Percentiles rank a stretch among this genome's conserved stretches.
Evolutionary conservation across 2,113 vertebrate species (phyloP).

Genomic region (Bujurquina vittata): DNA sequence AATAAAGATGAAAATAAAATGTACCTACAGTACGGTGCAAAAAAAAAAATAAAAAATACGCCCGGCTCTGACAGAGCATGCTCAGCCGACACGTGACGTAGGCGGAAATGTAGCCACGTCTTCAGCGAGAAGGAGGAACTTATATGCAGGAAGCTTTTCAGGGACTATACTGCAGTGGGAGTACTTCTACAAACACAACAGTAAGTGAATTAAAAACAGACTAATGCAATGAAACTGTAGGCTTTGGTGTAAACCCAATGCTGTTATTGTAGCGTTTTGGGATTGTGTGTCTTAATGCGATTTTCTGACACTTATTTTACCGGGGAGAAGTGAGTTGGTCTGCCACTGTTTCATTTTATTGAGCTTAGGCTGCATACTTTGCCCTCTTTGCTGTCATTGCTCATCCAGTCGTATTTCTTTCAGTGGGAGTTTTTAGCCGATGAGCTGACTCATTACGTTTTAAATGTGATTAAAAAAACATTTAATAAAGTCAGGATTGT

Average conservation of each 20-base stretch:
- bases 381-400: neutral
- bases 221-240: accelerated
- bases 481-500: neutral
- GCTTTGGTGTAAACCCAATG: neutral
- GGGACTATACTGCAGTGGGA: too few species aligned
- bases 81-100: conserved; percentile 42
- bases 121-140: neutral
- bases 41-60: neutral
- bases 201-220: conserved; percentile 31
- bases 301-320: neutral
- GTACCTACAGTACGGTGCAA: neutral
- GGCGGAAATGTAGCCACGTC: conserved; percentile 59
- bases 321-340: neutral
- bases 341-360: conserved; percentile 1
- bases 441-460: neutral
- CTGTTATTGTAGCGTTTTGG: neutral
- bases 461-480: neutral
- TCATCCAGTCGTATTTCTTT: neutral
- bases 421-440: too few species aligned
- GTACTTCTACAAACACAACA: neutral
- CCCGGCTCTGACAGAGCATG: neutral
- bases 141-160: conserved; percentile 22
- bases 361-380: conserved; percentile 33
- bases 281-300: neutral
- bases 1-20: neutral